Evolutionary conservation across 2,113 vertebrate genomes (phyloP), one percentile per base, ranked within the genome.

Genomic region (Gambusia holbrooki): DNA sequence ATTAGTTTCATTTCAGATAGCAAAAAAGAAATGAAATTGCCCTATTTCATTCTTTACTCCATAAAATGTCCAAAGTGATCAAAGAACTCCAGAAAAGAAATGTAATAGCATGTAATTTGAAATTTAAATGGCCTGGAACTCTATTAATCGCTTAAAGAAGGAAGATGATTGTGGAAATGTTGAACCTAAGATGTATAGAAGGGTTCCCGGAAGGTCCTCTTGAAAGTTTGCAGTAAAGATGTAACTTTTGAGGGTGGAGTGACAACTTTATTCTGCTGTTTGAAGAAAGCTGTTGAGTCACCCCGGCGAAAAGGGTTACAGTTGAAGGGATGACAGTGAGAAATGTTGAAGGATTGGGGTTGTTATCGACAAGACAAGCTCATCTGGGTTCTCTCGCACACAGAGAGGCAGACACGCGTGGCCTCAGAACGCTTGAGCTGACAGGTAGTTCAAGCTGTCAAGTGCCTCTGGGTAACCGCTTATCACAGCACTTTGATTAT

Each of bases 371-470:
- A 40, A 88, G 71, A 84, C 66, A 33, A 54, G 69, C 85, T 84
- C 17, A 12, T 76, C 72, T 85, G 28, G 76, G 70, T 62, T 78
- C 76, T 75, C 78, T 74, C 72, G 58, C 75, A 79, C 83, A 69
- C 9, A 72, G 71, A 86, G 74, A 82, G 51, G 58, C 79, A 71
- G 79, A 71, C 76, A 62, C 69, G 67, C 69, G 58, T 71, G 70
- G 82, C 84, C 74, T 72, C 68, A 60, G 63, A 62, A 42, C 72
- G 40, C 71, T 72, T 62, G 14, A 77, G 62, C 76, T 87, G 90
- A 89, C 84, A 90, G 88, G 75, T 85, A 84, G 83, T 85, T 90
- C 79, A 84, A 80, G 75, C 83, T 92, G 90, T 88, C 84, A 82
- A 81, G 91, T 63, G 85, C 83, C 86, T 84, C 51, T 82, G 86